phyloP scores from a whole-genome alignment of 2,888 invertebrate genomes.

The Scaeva pyrastri region DNA sequence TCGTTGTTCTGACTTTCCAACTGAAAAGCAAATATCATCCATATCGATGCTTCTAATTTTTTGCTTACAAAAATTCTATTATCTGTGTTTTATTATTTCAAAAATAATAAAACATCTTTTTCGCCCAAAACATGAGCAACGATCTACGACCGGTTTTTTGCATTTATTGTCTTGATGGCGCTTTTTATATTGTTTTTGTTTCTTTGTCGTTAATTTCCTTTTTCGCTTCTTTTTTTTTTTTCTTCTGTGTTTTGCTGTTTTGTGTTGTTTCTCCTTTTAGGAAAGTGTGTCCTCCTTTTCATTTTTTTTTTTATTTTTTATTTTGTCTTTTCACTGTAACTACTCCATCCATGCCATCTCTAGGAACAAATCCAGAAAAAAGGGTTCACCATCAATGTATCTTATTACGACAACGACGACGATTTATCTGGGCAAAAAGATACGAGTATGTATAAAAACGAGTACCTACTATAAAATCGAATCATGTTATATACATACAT shows the following conservation, averaged over 20 bases:
- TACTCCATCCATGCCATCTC: constrained; percentile 21
- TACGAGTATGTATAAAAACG: constrained; percentile 1
- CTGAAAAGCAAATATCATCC: too few species aligned
- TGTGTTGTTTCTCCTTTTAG: constrained; percentile 43
- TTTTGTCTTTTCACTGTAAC: not conserved
- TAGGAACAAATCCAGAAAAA: constrained; percentile 27
- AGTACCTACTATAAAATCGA: constrained; percentile 26
- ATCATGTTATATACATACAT: constrained; percentile 4
- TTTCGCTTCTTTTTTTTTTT: constrained; percentile 21
- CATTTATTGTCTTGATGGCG: constrained; percentile 5
- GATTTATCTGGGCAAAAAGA: constrained; percentile 12
- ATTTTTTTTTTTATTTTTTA: too few species aligned
- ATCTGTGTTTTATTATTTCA: too few species aligned
- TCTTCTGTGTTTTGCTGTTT: not conserved
- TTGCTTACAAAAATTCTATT: too few species aligned
- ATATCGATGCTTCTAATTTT: too few species aligned
- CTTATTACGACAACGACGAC: constrained; percentile 31
- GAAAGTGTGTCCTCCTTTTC: constrained; percentile 39
- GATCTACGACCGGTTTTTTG: not conserved
- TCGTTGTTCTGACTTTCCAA: too few species aligned
- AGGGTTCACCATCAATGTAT: constrained; percentile 46
- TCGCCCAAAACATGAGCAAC: not conserved
- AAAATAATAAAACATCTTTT: too few species aligned
- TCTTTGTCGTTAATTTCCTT: constrained; percentile 60
- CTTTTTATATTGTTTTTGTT: constrained; percentile 40